phyloP scores from a whole-genome alignment of 1,140 invertebrate species.

The Euwallacea similis region DNA sequence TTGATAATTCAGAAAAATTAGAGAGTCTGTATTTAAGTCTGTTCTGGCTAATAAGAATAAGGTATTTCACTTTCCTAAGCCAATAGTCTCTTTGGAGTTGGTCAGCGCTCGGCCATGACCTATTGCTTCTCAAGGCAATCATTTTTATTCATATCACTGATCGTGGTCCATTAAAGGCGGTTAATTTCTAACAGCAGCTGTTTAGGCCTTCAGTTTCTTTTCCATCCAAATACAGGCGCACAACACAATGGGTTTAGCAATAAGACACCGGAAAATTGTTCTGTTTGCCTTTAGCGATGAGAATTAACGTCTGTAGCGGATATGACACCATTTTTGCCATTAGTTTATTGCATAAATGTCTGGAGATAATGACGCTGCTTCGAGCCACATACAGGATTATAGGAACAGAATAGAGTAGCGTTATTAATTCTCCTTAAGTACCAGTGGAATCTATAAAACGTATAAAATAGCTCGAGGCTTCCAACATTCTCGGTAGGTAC shows the following conservation, averaged over 20 bases:
- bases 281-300: neutral
- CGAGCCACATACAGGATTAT: neutral
- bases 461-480: slow-evolving; percentile 16
- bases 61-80: too few species aligned
- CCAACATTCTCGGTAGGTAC: slow-evolving; percentile 18
- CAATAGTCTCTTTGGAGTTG: neutral
- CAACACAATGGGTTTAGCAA: neutral
- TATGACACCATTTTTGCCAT: slow-evolving; percentile 3
- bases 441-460: slow-evolving; percentile 21
- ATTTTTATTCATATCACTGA: slow-evolving; percentile 14
- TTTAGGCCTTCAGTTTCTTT: neutral
- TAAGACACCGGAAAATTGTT: slow-evolving; percentile 1
- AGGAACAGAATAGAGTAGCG: neutral
- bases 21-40: neutral
- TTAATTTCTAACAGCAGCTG: neutral
- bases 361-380: neutral
- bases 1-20: neutral
- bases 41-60: too few species aligned
- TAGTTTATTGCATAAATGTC: neutral
- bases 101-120: slow-evolving; percentile 12
- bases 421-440: slow-evolving; percentile 3
- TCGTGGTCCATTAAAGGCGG: neutral
- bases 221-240: neutral
- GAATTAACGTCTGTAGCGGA: neutral
- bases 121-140: slow-evolving; percentile 16